A percentile compares a stretch with the other conserved stretches of the same genome.
These are phyloP conservation scores for Lepidothrix coronata DNA, from an alignment of 2,113 vertebrate species.

Conservation along the genomic window DNA sequence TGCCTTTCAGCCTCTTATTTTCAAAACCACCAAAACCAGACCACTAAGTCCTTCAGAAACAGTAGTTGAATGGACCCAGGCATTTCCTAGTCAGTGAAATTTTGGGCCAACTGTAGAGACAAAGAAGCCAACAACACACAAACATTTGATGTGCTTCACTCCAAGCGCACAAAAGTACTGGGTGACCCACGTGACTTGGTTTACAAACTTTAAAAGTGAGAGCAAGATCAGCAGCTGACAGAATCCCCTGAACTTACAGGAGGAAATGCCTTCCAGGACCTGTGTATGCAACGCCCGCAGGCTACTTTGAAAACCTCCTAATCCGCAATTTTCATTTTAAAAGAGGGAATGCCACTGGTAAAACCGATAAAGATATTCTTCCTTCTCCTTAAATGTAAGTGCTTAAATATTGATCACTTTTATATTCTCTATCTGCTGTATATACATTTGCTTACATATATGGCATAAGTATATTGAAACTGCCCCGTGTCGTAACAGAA, in stretches of 20 bases:
- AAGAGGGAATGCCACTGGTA: background rate
- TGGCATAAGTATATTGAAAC: background rate
- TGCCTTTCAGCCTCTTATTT: background rate
- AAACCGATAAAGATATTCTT: background rate
- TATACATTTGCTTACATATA: background rate
- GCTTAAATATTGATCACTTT: background rate
- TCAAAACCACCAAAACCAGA: background rate
- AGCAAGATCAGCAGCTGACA: background rate
- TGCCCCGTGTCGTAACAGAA: background rate
- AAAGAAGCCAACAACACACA: background rate
- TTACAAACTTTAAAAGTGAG: background rate
- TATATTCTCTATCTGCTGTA: background rate
- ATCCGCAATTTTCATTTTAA: background rate
- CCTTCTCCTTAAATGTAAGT: background rate
- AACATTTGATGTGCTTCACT: background rate
- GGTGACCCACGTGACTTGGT: background rate
- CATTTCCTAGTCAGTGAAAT: background rate
- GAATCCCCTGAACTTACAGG: background rate
- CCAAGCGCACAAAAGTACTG: background rate
- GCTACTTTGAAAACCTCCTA: background rate
- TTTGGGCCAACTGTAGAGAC: background rate
- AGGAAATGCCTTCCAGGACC: background rate
- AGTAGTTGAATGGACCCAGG: background rate
- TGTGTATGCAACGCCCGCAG: fast-evolving
- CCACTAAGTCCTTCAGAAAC: background rate